Evolutionary conservation across 2,888 invertebrate genomes (phyloP), one percentile per base, ranked within the genome.

Genomic region (Luffia ferchaultella): DNA sequence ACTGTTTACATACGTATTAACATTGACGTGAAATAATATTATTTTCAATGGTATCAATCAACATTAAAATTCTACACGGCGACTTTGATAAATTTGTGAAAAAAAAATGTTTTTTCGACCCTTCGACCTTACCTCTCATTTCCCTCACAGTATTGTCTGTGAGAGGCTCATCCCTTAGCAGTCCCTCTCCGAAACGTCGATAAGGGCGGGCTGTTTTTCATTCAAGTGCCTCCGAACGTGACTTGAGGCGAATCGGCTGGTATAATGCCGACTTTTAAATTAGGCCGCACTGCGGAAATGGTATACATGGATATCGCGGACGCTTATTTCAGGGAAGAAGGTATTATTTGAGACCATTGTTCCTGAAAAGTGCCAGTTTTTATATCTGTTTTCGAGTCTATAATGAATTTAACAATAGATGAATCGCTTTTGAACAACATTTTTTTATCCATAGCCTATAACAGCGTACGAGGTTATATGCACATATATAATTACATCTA

Each of bases 171-270:
- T 12, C 12, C 30, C 30, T 12, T 12, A 3, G 30, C 30, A 30
- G 30, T 12, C 30, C 30, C 12, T 12, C 30, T 30, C 30, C 20
- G 5, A 43, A 49, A 43, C 42, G 43, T 49, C 49, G 49, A 49
- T 49, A 49, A 49, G 43, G 19, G 43, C 48, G 1, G 18, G 19
- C 49, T 49, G 30, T 30, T 30, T 30, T 30, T n/a, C 41, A 16
- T 7, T 20, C 44, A 20, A 20, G 41, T 41, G 48, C 48, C 48
- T 48, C 30, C 48, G 64, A 60, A 70, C 70, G 70, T 70, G 70
- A 69, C 65, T 67, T 52, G 57, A 60, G 57, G 57, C 57, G 56
- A 62, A 59, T 62, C 58, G 56, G 58, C 50, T 57, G 63, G 63
- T 63, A 68, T 68, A 69, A 69, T 67, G 63, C 64, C 59, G 61